A percentile compares a stretch with the other conserved stretches of the same genome.
These are phyloP conservation scores for Zaprionus vittiger DNA, from an alignment of 1,140 invertebrate genomes.

Conservation along the genomic window DNA sequence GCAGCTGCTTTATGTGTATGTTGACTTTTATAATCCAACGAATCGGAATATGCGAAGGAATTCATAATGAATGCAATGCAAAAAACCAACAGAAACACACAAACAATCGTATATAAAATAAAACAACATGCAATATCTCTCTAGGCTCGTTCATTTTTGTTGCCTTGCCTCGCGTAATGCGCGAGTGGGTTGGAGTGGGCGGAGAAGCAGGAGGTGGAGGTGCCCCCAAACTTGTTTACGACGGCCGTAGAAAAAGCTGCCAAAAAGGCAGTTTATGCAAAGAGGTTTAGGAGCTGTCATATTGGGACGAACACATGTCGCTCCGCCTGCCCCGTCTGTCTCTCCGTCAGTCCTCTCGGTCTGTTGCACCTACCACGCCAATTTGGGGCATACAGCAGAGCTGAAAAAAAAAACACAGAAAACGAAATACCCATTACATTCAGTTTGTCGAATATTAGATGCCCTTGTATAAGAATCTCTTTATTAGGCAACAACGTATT, in stretches of 20 bases:
- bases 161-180: slow-evolving; percentile 1
- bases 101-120: slow-evolving; percentile 5
- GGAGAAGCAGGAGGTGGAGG: background rate
- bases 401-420: background rate
- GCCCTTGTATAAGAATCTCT: slow-evolving; percentile 12
- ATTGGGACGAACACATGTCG: slow-evolving; percentile 26
- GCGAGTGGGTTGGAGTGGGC: too few species aligned
- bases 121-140: slow-evolving; percentile 14
- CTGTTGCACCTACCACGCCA: slow-evolving; percentile 23
- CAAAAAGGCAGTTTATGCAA: slow-evolving; percentile 50
- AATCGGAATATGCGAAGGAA: slow-evolving; percentile 22
- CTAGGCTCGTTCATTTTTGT: slow-evolving; percentile 7
- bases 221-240: background rate
- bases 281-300: slow-evolving; percentile 40
- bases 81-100: slow-evolving; percentile 11
- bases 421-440: slow-evolving; percentile 4
- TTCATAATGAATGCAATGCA: slow-evolving; percentile 41
- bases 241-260: slow-evolving; percentile 21
- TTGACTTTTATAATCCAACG: slow-evolving; percentile 36
- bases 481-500: slow-evolving; percentile 8
- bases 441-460: slow-evolving; percentile 23
- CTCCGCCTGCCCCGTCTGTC: slow-evolving; percentile 11
- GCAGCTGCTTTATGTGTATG: slow-evolving; percentile 31
- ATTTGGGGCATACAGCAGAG: slow-evolving; percentile 28
- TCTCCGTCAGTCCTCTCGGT: slow-evolving; percentile 2